Conservation (phyloP, 2,888 invertebrate genomes). For the Cephonodes hylas region DNA sequence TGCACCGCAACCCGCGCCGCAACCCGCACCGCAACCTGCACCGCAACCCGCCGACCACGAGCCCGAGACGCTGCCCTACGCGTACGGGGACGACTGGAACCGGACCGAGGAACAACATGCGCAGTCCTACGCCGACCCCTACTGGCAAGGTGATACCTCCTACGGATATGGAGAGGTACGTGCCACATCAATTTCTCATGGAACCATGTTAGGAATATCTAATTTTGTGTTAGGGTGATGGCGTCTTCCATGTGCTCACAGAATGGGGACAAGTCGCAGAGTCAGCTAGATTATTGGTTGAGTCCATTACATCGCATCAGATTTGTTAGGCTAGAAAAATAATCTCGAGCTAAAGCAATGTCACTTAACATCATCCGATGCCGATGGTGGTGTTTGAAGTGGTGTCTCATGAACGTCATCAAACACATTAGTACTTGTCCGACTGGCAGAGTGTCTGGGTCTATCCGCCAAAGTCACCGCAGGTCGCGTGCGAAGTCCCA, state of each 20-base stretch:
- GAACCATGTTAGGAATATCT: no score
- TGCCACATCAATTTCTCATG: neutral
- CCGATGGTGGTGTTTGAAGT: neutral
- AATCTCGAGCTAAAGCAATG: neutral
- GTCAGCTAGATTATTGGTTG: no score
- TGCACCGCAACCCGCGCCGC: constrained; percentile 6
- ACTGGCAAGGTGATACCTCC: constrained; percentile 48
- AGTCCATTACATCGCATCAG: no score
- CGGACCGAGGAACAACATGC: constrained; percentile 35
- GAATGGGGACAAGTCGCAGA: no score
- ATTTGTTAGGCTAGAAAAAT: no score
- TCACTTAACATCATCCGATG: neutral
- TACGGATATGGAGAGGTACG: constrained; percentile 57
- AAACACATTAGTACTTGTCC: neutral
- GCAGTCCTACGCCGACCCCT: constrained; percentile 45
- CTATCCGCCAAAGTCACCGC: neutral
- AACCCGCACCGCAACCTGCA: constrained; percentile 18
- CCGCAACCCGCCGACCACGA: constrained; percentile 18
- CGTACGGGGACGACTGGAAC: constrained; percentile 31
- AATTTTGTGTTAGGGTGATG: no score
- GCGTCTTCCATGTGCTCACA: no score
- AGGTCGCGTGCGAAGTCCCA: neutral
- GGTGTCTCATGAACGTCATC: neutral
- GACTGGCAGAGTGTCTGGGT: neutral
- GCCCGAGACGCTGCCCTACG: constrained; percentile 11